These are phyloP conservation scores for Catocala sponsa DNA, from an alignment of 2,888 invertebrate species.

Conservation along the genomic window DNA sequence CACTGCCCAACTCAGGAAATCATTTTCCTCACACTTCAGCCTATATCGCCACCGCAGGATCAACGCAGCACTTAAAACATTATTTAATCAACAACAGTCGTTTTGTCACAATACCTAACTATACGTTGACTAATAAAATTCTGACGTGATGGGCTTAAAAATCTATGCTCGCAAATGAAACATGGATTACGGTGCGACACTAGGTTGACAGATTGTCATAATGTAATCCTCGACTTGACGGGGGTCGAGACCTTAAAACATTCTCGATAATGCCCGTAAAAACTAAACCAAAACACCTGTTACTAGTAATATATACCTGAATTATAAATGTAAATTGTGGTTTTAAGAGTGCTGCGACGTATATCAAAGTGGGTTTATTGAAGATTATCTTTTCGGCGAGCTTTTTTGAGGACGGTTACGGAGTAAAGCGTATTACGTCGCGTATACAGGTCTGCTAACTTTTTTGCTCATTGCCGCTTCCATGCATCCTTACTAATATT, in stretches of 20 bases:
- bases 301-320: constrained; percentile 18
- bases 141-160: constrained; percentile 27
- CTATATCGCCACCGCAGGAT: no score
- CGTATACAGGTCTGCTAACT: no score
- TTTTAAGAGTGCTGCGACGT: background rate
- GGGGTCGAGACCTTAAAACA: constrained; percentile 45
- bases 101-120: background rate
- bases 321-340: constrained; percentile 21
- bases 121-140: constrained; percentile 4
- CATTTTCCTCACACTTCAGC: no score
- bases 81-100: no score
- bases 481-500: no score
- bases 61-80: no score
- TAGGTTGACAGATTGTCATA: constrained; percentile 50
- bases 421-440: background rate
- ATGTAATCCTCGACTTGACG: constrained; percentile 45
- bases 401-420: background rate
- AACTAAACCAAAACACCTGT: constrained; percentile 46
- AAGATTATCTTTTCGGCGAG: constrained; percentile 3
- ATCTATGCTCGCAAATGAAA: constrained; percentile 40
- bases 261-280: constrained; percentile 43
- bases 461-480: no score
- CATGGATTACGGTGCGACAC: constrained; percentile 38
- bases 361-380: constrained; percentile 1
- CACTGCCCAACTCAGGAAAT: no score